These are phyloP conservation scores for Platorchestia sp. DNA, from an alignment of 1,140 invertebrate genomes.

Conservation along the genomic window DNA sequence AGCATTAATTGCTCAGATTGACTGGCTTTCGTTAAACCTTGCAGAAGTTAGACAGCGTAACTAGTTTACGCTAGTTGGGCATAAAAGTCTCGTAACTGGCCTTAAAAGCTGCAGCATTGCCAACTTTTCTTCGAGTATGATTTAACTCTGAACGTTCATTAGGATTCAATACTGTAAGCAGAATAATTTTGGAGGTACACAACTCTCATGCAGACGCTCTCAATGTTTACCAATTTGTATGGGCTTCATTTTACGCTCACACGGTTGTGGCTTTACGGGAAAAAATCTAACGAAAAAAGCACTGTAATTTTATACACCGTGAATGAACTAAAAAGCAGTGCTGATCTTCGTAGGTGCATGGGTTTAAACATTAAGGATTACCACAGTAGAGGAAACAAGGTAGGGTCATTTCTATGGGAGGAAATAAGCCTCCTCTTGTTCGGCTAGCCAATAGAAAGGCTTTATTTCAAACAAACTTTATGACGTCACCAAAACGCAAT, in stretches of 20 bases:
- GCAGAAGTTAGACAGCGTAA: neutral
- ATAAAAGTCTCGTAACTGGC: slow-evolving; percentile 1
- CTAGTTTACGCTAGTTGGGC: neutral
- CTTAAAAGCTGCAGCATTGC: neutral
- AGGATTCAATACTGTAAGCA: neutral
- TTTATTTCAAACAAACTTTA: too few relatives aligned
- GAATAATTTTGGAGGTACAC: neutral
- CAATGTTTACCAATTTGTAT: neutral
- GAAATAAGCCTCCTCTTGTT: too few relatives aligned
- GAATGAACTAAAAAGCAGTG: neutral
- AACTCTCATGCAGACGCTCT: neutral
- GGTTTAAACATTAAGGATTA: neutral
- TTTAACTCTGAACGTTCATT: neutral
- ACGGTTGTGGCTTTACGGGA: neutral
- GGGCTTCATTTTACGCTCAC: neutral
- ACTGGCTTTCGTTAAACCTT: neutral
- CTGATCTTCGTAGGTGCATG: neutral
- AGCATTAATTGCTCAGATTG: neutral
- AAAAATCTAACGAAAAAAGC: neutral
- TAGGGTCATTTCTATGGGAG: too few relatives aligned
- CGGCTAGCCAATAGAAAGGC: too few relatives aligned
- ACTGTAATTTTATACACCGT: neutral
- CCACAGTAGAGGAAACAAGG: too few relatives aligned
- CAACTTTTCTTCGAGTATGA: neutral
- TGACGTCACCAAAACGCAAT: too few relatives aligned